These are phyloP conservation scores for Lethocerus indicus DNA, from an alignment of 1,140 invertebrate species.

Conservation along the genomic window DNA sequence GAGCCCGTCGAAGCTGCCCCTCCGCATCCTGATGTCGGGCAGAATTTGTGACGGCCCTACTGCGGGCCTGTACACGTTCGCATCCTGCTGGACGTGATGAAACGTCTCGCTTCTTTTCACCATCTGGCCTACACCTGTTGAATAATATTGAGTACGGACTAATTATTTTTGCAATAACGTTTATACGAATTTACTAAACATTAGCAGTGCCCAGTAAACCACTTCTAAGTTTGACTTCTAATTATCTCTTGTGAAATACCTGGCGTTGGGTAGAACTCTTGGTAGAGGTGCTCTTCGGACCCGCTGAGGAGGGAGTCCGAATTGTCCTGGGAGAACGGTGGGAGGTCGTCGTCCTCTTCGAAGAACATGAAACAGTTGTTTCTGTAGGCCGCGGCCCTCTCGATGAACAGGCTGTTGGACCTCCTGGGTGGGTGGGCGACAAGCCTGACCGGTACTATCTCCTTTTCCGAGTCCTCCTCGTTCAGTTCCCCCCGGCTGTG, in stretches of 20 bases:
- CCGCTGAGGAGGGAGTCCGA: constrained; percentile 51
- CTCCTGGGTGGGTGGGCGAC: constrained; percentile 40
- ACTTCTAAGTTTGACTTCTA: too few species aligned
- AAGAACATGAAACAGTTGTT: constrained; percentile 26
- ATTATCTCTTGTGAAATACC: too few species aligned
- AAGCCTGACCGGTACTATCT: constrained; percentile 40
- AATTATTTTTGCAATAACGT: too few species aligned
- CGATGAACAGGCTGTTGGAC: constrained; percentile 31
- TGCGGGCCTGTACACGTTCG: too few species aligned
- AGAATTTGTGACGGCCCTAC: constrained; percentile 1
- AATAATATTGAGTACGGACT: too few species aligned
- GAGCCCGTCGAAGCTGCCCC: constrained; percentile 19
- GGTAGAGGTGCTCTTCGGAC: constrained; percentile 28
- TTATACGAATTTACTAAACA: too few species aligned
- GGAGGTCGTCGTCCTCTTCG: constrained; percentile 47
- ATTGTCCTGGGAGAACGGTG: constrained; percentile 42
- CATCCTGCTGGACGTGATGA: constrained; percentile 1
- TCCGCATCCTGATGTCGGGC: constrained; percentile 14
- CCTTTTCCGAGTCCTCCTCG: constrained; percentile 26
- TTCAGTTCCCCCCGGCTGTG: too few species aligned
- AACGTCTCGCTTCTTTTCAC: constrained; percentile 14
- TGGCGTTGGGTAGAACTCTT: too few species aligned
- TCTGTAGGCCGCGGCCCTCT: constrained; percentile 23
- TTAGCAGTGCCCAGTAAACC: too few species aligned
- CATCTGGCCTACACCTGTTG: too few species aligned